Evolutionary conservation across 2,888 invertebrate genomes (phyloP).

Genomic region (Crioceris asparagi): DNA sequence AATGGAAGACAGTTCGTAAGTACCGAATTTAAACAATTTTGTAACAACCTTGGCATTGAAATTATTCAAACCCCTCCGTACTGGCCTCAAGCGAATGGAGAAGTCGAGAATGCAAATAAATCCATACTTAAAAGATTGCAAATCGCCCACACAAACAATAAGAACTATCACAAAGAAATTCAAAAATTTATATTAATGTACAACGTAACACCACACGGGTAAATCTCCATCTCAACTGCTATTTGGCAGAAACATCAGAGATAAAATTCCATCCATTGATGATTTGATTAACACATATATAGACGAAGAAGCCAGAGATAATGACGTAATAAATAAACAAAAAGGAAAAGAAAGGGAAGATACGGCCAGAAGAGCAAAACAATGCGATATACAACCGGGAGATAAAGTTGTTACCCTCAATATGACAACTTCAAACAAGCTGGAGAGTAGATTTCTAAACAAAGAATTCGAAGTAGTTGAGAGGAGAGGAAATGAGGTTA

Average conservation of each 20-base stretch:
- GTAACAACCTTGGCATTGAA: too few species aligned
- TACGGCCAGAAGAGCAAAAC: conserved; percentile 13
- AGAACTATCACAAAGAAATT: too few species aligned
- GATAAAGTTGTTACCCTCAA: conserved; percentile 12
- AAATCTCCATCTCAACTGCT: conserved; percentile 22
- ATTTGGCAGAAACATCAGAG: conserved; percentile 18
- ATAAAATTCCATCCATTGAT: conserved; percentile 19
- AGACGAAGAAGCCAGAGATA: conserved; percentile 17
- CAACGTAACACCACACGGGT: too few species aligned
- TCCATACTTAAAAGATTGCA: too few species aligned
- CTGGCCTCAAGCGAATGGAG: too few species aligned
- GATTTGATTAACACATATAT: conserved; percentile 7
- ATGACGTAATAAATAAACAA: conserved; percentile 18
- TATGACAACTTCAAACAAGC: conserved; percentile 8
- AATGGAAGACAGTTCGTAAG: too few species aligned
- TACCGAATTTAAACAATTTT: too few species aligned
- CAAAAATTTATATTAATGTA: too few species aligned
- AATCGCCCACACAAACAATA: too few species aligned
- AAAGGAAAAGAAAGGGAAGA: conserved; percentile 21
- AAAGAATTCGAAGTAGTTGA: conserved; percentile 8
- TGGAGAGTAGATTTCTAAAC: conserved; percentile 1
- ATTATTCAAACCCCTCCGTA: too few species aligned
- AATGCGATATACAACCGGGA: conserved; percentile 9
- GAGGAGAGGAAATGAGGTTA: conserved; percentile 9
- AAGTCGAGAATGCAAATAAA: too few species aligned